Percentiles rank a stretch among this genome's conserved stretches.
These are phyloP conservation scores for Cosmia trapezina DNA, from an alignment of 2,888 invertebrate species.

Conservation along the genomic window DNA sequence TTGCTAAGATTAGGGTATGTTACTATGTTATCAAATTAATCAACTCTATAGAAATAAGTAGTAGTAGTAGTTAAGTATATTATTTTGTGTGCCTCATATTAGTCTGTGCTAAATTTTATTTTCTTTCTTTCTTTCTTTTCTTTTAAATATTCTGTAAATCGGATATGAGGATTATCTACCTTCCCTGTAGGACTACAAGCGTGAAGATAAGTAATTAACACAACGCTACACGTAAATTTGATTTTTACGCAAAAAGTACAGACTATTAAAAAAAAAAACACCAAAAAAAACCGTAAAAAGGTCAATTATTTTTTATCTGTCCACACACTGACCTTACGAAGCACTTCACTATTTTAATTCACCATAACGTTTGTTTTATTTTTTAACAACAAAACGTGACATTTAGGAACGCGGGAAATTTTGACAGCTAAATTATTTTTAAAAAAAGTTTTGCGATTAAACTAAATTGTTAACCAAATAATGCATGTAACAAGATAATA, in stretches of 20 bases:
- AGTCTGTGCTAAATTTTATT: too few relatives aligned
- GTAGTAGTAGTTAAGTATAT: too few relatives aligned
- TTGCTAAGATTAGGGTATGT: not conserved
- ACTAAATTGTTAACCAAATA: not conserved
- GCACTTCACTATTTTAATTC: slow-evolving; percentile 59
- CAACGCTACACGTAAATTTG: not conserved
- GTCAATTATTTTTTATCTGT: slow-evolving; percentile 21
- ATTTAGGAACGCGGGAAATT: slow-evolving; percentile 38
- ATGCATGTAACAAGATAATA: not conserved
- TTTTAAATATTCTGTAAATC: not conserved
- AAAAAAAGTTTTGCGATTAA: not conserved
- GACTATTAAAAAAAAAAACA: not conserved
- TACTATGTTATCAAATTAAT: not conserved
- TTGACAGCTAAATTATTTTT: not conserved
- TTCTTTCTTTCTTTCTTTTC: too few relatives aligned
- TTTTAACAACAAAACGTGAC: not conserved
- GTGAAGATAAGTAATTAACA: not conserved
- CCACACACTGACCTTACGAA: slow-evolving; percentile 48
- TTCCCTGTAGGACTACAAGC: not conserved
- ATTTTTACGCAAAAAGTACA: slow-evolving; percentile 1
- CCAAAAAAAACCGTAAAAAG: slow-evolving; percentile 37
- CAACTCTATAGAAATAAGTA: not conserved
- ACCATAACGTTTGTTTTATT: slow-evolving; percentile 31
- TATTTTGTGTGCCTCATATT: too few relatives aligned
- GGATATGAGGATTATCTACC: too few relatives aligned